phyloP scores from a whole-genome alignment of 2,888 invertebrate genomes.

The Acleris holmiana region DNA sequence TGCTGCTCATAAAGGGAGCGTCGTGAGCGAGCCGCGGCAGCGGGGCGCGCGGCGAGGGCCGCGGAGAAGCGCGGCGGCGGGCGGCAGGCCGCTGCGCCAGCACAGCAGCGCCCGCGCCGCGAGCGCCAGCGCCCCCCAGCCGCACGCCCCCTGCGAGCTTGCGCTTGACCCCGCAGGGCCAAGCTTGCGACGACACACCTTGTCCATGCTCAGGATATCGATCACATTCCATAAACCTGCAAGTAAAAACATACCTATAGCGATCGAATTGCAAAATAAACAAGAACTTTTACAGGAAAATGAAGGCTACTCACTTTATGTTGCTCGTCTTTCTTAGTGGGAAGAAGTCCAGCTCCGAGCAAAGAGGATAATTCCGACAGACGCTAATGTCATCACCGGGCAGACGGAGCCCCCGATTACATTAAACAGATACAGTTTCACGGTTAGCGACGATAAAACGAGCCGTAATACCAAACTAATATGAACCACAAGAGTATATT shows the following conservation, averaged over 20 bases:
- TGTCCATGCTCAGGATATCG: constrained; percentile 47
- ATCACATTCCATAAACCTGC: constrained; percentile 73
- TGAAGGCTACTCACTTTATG: constrained; percentile 21
- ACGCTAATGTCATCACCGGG: constrained; percentile 35
- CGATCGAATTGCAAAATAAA: background rate
- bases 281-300: background rate
- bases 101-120: constrained; percentile 50
- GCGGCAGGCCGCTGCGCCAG: constrained; percentile 41
- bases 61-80: constrained; percentile 39
- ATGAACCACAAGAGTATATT: constrained; percentile 4
- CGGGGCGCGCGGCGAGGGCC: constrained; percentile 35
- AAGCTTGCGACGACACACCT: constrained; percentile 43
- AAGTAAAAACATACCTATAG: constrained; percentile 42
- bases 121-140: constrained; percentile 53
- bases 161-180: constrained; percentile 50
- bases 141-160: constrained; percentile 53
- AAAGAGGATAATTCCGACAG: constrained; percentile 24
- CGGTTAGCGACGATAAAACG: background rate
- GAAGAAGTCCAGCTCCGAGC: constrained; percentile 30
- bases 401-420: constrained; percentile 23
- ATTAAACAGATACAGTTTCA: constrained; percentile 2
- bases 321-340: constrained; percentile 16
- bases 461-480: background rate
- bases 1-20: constrained; percentile 73
- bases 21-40: constrained; percentile 37